phyloP scores from a whole-genome alignment of 2,888 invertebrate species.

The Drosophila mayaguana region DNA sequence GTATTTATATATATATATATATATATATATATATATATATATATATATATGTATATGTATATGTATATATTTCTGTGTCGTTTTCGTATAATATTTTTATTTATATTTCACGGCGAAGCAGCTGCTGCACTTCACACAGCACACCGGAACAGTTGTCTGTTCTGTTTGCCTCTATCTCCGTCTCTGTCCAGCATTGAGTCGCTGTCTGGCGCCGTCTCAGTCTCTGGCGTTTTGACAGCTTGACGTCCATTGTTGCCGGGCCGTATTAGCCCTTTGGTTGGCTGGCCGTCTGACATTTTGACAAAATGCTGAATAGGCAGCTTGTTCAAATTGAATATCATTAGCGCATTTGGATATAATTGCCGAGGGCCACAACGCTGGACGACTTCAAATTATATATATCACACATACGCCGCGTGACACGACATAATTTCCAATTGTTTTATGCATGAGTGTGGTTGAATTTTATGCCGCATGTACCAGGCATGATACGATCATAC shows the following conservation, averaged over 20 bases:
- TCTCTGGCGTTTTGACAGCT: slow-evolving; percentile 56
- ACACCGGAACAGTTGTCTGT: slow-evolving; percentile 3
- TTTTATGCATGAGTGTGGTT: slow-evolving; percentile 11
- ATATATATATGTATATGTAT: not conserved
- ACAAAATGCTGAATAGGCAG: slow-evolving; percentile 61
- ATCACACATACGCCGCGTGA: slow-evolving; percentile 53
- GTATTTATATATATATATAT: not conserved
- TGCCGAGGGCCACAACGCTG: slow-evolving; percentile 31
- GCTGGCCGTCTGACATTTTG: slow-evolving; percentile 62
- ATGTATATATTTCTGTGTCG: not conserved
- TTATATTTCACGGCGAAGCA: slow-evolving; percentile 48
- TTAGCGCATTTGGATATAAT: slow-evolving; percentile 66
- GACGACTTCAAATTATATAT: slow-evolving; percentile 59
- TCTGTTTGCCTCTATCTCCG: not conserved
- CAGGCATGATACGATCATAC: not conserved
- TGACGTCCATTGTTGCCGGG: slow-evolving; percentile 42
- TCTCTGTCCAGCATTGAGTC: not conserved
- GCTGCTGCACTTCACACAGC: slow-evolving; percentile 66
- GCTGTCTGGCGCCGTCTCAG: slow-evolving; percentile 19
- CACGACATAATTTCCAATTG: slow-evolving; percentile 8
- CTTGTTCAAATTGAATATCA: slow-evolving; percentile 70
- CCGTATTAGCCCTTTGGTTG: slow-evolving; percentile 55
- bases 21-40: not conserved
- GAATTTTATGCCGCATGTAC: no score
- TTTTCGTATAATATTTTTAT: slow-evolving; percentile 54